Evolutionary conservation across 2,797 vertebrate genomes (phyloP).

Genomic region (Chelonia mydas): DNA sequence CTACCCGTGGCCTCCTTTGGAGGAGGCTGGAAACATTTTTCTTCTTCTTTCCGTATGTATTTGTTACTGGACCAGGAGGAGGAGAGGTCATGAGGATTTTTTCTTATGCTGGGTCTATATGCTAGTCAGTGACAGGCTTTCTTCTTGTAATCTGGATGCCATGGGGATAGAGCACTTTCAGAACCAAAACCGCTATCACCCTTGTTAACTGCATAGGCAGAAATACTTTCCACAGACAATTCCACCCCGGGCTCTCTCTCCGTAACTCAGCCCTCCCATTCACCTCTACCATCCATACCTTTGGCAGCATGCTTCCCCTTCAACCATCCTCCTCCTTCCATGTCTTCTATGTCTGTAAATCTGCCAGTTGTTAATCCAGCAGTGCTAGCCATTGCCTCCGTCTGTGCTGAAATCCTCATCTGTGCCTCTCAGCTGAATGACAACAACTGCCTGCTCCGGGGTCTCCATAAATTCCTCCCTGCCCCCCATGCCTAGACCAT

Average conservation of each 20-base stretch:
- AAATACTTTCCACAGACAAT: neutral
- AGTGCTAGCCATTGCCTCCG: neutral
- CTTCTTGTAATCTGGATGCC: neutral
- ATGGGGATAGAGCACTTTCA: neutral
- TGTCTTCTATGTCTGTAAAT: neutral
- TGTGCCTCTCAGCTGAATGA: neutral
- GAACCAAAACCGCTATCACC: neutral
- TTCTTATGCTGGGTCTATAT: neutral
- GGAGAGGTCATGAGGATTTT: neutral
- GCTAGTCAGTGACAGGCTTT: neutral
- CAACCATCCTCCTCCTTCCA: neutral
- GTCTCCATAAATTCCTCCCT: neutral
- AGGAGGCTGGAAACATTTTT: neutral
- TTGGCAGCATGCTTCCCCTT: neutral
- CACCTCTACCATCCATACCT: fast-evolving
- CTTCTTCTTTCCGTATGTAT: neutral
- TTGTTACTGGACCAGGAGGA: neutral
- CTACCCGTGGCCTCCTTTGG: fast-evolving
- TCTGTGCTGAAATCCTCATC: neutral
- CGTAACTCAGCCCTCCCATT: neutral
- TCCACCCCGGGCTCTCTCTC: neutral
- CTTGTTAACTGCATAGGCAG: neutral
- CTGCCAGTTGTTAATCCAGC: neutral
- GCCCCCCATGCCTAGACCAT: neutral
- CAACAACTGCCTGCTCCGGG: neutral